Base-by-base conservation (phyloP, 1,140 invertebrate genomes). In the Subanguina moxae region DNA sequence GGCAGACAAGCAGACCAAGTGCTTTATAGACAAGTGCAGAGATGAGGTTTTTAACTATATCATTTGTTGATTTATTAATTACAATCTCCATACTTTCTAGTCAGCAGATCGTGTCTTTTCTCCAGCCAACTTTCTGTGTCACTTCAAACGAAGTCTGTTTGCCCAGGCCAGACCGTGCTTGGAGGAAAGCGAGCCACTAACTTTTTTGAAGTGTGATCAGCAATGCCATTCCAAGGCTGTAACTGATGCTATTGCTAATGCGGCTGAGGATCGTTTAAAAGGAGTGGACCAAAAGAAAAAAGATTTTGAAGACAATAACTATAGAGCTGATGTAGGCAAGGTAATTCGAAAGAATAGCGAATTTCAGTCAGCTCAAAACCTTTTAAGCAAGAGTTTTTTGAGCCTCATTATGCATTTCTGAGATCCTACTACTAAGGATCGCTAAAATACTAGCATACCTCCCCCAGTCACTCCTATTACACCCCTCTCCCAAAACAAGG, bases 151-250 rank as follows among this genome's bases (percentile, higher is more conserved):
- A 52, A 61, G 28, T 23, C 73, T 71, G 17, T 82, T 82, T 38
- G n/a, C 73, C 19, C 46, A 59, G 19, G 69, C 67, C 13, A 42
- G 77, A 30, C 32, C 74, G 0, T 80, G 78, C 68, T 65, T 80
- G 23, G 78, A 78, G 62, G 80, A 76, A 30, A 79, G 75, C 15
- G 80, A 82, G 64, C 80, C 80, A 7, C 68, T 82, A 3, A 79
- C 77, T 19, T 82, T 82, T 56, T 48, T 82, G 13, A 79, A 80
- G 69, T 82, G 80, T 63, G 80, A 82, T 65, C 78, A 80, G 13
- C 32, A 73, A 27, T 82, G 80, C 58, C 80, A 82, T 48, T 56
- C 48, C 30, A 56, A 77, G 48, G 66, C 69, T 27, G 52, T 56
- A 27, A 48, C 25, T 27, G 30, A 62, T 17, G 42, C 45, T 61